Evolutionary conservation across 2,113 vertebrate genomes (phyloP).

Genomic region (Machaerirhynchus nigripectus): DNA sequence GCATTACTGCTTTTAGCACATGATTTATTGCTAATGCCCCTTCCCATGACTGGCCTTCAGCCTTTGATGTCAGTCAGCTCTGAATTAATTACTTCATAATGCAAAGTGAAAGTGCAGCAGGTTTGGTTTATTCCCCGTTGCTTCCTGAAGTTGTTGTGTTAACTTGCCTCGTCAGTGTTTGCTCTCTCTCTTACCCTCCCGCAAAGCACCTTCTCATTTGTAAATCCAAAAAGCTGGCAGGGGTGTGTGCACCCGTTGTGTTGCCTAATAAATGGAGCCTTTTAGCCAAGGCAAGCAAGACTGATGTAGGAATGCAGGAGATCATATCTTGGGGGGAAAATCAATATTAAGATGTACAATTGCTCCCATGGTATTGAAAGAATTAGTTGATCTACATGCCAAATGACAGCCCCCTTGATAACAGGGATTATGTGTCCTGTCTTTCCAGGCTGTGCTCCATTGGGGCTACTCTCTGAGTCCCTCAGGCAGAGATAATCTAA

Average conservation of each 20-base stretch:
- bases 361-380: slow-evolving; percentile 77
- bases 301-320: slow-evolving; percentile 65
- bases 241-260: neutral
- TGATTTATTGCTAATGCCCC: slow-evolving; percentile 53
- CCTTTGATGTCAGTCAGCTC: slow-evolving; percentile 59
- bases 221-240: neutral
- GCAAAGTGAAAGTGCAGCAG: neutral
- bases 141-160: neutral
- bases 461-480: slow-evolving; percentile 66
- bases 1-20: slow-evolving; percentile 42
- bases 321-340: slow-evolving; percentile 63
- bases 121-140: neutral
- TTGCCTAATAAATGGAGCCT: slow-evolving; percentile 56
- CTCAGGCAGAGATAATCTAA: slow-evolving; percentile 84
- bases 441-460: slow-evolving; percentile 72
- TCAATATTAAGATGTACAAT: slow-evolving; percentile 76
- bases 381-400: slow-evolving; percentile 80
- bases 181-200: neutral
- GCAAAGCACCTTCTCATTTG: neutral
- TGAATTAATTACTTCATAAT: slow-evolving; percentile 40
- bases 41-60: slow-evolving; percentile 37
- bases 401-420: slow-evolving; percentile 79
- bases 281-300: slow-evolving; percentile 61
- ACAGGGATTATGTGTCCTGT: slow-evolving; percentile 76
- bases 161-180: neutral